A percentile compares a stretch with the other conserved stretches of the same genome.
phyloP scores from a whole-genome alignment of 2,888 invertebrate species.

The Erebia palarica region DNA sequence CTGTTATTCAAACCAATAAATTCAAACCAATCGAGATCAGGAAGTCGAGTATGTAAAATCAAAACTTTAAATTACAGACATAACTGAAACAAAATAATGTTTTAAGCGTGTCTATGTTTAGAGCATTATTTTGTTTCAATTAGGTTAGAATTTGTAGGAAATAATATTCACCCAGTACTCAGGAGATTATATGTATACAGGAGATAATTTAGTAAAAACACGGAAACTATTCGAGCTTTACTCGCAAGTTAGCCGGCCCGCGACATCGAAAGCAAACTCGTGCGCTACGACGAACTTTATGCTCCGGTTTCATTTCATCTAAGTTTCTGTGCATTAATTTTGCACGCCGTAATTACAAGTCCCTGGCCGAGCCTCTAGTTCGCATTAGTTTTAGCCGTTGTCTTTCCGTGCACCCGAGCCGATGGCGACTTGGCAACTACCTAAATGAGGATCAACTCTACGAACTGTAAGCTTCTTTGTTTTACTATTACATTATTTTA shows the following conservation, averaged over 20 bases:
- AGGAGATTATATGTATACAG: too few species aligned
- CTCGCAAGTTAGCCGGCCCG: conserved; percentile 48
- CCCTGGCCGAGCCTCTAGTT: conserved; percentile 71
- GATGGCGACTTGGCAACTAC: conserved; percentile 55
- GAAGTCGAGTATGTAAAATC: too few species aligned
- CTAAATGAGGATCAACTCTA: conserved; percentile 65
- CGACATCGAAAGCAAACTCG: conserved; percentile 54
- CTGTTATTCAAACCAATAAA: too few species aligned
- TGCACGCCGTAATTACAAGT: conserved; percentile 80
- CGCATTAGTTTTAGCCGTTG: conserved; percentile 75
- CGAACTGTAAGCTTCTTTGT: conserved; percentile 62
- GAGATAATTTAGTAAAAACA: conserved; percentile 18
- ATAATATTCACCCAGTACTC: not conserved
- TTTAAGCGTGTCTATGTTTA: too few species aligned
- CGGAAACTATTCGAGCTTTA: conserved; percentile 24
- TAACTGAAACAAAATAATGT: too few species aligned
- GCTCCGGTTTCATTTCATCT: conserved; percentile 77
- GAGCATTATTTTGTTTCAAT: too few species aligned
- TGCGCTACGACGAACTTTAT: conserved; percentile 63
- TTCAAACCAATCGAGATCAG: too few species aligned
- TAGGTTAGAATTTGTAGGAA: too few species aligned
- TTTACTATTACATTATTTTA: not conserved
- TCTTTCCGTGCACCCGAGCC: conserved; percentile 63
- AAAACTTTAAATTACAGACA: too few species aligned
- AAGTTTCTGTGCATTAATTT: conserved; percentile 80